Conservation (phyloP, 2,797 vertebrate species). For the Megalops cyprinoides region DNA sequence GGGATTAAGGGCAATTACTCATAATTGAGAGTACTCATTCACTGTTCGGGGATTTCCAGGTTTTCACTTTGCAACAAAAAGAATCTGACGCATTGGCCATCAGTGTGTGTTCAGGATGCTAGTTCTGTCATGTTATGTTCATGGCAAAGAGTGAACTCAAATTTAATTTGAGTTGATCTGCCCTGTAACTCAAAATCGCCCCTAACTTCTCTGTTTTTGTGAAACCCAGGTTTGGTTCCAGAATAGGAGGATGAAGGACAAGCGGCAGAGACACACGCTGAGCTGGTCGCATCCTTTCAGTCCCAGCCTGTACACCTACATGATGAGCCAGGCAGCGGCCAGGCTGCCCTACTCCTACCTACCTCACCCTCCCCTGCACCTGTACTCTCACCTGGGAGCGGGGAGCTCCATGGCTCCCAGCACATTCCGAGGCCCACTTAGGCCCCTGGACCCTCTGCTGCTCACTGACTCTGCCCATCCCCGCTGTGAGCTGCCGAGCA, state of each 20-base stretch:
- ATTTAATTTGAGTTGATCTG: no score
- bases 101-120: no score
- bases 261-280: constrained; percentile 67
- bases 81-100: no score
- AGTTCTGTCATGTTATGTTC: no score
- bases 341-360: constrained; percentile 56
- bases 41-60: no score
- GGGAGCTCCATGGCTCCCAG: constrained; percentile 48
- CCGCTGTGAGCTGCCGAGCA: constrained; percentile 40
- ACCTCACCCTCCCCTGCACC: constrained; percentile 60
- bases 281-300: constrained; percentile 65
- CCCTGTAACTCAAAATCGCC: no score
- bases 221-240: constrained; percentile 69
- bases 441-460: constrained; percentile 57
- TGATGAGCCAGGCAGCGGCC: constrained; percentile 64
- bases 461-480: constrained; percentile 58
- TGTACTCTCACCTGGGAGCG: constrained; percentile 60
- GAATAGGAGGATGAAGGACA: constrained; percentile 79
- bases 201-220: neutral
- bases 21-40: no score
- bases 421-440: constrained; percentile 58
- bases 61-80: no score
- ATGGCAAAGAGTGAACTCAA: no score
- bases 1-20: no score
- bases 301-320: constrained; percentile 62